Evolutionary conservation across 2,888 invertebrate species (phyloP), one percentile per base, ranked within the genome.

Genomic region (Folsomia manolachei): DNA sequence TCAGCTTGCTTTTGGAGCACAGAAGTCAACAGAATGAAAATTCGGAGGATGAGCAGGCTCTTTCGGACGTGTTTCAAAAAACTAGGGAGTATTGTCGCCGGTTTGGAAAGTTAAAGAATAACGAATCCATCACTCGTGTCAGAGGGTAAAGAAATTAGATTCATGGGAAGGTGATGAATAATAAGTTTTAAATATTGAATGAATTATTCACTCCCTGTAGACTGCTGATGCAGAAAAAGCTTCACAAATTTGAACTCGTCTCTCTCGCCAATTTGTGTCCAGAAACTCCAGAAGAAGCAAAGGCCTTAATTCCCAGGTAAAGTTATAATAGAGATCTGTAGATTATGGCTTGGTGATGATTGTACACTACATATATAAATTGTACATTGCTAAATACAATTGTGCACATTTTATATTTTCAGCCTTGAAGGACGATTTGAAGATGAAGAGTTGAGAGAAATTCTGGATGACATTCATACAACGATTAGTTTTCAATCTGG

Each of bases 211-310:
- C n/a, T n/a, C 71, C 73, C 86, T 88, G 26, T 84, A 96, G 95
- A 84, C 88, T 96, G 72, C 85, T 97, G 67, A 92, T 92, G 87
- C 93, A 94, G 83, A 97, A 97, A 83, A 97, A 95, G 83, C 86
- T 97, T 18, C 99, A 99, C 85, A 98, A 98, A 86, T 99, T 97
- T 86, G 99, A 99, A 85, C 87, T 99, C 72, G 98, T 98, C 0
- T 95, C 97, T 18, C 87, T 99, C 79, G 97, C 97, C 1, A 99
- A 99, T 85, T 86, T 99, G n/a, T 98, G 98, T 82, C 99, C 99
- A 0, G 98, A 98, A 86, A 96, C 94, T 56, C 93, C 97, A 0
- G 98, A 99, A 83, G 99, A 99, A 86, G 97, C 98, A 0, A 98
- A 98, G 86, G 93, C 97, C 21, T 86, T 98, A 14, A 96, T 99